phyloP scores from a whole-genome alignment of 2,113 vertebrate genomes.

The Oryzias celebensis region DNA sequence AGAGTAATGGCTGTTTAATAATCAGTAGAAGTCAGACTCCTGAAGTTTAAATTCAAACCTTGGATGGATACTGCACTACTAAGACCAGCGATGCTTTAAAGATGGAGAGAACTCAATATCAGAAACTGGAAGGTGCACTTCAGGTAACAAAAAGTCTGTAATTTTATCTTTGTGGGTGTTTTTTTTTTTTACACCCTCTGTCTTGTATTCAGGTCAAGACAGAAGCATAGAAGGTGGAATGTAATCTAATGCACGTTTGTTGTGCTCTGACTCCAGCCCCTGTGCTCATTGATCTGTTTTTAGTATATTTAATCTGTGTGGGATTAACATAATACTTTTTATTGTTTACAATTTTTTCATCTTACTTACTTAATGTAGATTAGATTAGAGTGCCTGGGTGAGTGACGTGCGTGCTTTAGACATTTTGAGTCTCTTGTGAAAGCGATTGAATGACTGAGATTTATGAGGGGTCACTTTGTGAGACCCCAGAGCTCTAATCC shows the following conservation, averaged over 20 bases:
- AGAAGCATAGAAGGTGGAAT: constrained; percentile 46
- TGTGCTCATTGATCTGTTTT: constrained; percentile 31
- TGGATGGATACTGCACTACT: background rate
- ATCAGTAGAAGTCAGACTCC: too few species aligned
- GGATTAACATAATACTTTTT: constrained; percentile 4
- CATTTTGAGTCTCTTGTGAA: constrained; percentile 10
- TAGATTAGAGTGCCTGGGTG: background rate
- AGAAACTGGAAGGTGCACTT: constrained; percentile 28
- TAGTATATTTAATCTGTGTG: constrained; percentile 34
- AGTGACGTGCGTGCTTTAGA: constrained; percentile 20
- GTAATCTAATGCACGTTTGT: constrained; percentile 60
- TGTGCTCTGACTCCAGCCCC: constrained; percentile 10
- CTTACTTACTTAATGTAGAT: background rate
- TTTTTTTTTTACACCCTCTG: constrained; percentile 16
- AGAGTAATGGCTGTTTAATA: too few species aligned
- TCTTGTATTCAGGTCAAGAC: constrained; percentile 46
- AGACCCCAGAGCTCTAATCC: constrained; percentile 47
- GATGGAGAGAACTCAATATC: constrained; percentile 39
- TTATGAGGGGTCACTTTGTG: constrained; percentile 50
- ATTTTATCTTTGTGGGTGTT: constrained; percentile 38
- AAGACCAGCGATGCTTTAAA: background rate
- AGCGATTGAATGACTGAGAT: constrained; percentile 56
- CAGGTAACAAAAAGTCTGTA: constrained; percentile 47
- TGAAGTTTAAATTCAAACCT: background rate
- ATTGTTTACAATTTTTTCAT: constrained; percentile 2